Conservation (phyloP, 2,113 vertebrate species). For the Toxotes chatareus region DNA sequence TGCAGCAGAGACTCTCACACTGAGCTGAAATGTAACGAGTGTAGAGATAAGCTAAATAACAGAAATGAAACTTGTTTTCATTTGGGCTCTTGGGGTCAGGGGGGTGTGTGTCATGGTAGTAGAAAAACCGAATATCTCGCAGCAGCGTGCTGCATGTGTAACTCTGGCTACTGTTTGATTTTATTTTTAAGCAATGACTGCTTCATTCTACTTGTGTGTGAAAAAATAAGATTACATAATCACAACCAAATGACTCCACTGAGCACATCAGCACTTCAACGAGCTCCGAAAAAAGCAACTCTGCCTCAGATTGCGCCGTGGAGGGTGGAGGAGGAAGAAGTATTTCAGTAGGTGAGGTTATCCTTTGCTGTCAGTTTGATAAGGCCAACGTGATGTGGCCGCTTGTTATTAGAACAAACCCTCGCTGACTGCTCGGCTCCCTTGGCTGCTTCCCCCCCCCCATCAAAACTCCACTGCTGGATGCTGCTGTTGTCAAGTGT, state of each 20-base stretch:
- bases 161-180: slow-evolving; percentile 15
- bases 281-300: slow-evolving; percentile 24
- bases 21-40: too few relatives aligned
- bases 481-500: slow-evolving; percentile 45
- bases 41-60: too few relatives aligned
- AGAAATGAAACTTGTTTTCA: too few relatives aligned
- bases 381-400: slow-evolving; percentile 7
- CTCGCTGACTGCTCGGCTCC: slow-evolving; percentile 1
- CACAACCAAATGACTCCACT: slow-evolving; percentile 37
- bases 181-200: slow-evolving; percentile 54
- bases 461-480: slow-evolving; percentile 20
- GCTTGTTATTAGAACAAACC: slow-evolving; percentile 36
- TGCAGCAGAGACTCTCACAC: too few relatives aligned
- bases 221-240: slow-evolving; percentile 50
- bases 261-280: slow-evolving; percentile 10
- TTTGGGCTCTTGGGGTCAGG: too few relatives aligned
- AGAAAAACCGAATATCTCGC: not conserved
- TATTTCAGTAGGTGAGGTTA: slow-evolving; percentile 33
- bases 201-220: slow-evolving; percentile 35
- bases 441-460: slow-evolving; percentile 14
- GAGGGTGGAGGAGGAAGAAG: slow-evolving; percentile 7
- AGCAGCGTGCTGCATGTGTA: not conserved
- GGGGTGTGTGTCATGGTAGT: too few relatives aligned
- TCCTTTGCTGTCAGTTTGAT: slow-evolving; percentile 39
- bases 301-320: slow-evolving; percentile 5